Conservation (phyloP, 2,113 vertebrate species). For the Cathartes aura region DNA sequence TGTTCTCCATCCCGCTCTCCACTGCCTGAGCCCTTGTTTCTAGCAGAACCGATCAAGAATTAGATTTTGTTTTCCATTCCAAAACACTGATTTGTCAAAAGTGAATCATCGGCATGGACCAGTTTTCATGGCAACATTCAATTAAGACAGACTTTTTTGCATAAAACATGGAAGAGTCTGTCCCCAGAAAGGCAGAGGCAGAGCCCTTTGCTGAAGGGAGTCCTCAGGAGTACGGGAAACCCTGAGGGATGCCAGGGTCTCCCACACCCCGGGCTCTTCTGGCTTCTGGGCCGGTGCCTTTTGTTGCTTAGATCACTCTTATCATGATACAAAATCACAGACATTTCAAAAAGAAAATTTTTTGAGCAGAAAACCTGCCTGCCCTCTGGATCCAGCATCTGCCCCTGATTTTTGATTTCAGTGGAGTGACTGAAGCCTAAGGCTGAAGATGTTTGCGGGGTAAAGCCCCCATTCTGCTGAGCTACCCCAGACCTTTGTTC, state of each 20-base stretch:
- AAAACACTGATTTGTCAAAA: not conserved
- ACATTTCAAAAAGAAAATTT: not conserved
- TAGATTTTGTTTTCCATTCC: not conserved
- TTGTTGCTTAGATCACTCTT: not conserved
- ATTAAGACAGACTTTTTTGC: not conserved
- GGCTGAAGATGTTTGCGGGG: not conserved
- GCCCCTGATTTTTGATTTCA: not conserved
- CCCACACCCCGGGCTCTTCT: not conserved
- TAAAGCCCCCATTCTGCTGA: not conserved
- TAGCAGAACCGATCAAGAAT: not conserved
- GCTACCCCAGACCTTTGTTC: not conserved
- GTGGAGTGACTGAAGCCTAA: not conserved
- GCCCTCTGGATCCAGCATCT: not conserved
- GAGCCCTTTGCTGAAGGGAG: not conserved
- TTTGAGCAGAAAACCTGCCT: not conserved
- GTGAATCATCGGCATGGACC: accelerated
- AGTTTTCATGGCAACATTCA: not conserved
- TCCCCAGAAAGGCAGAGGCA: not conserved
- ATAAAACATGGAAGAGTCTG: not conserved
- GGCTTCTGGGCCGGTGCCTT: not conserved
- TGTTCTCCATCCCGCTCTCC: not conserved
- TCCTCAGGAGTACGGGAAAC: not conserved
- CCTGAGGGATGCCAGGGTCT: not conserved
- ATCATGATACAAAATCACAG: not conserved
- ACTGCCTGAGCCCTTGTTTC: not conserved